Evolutionary conservation across 2,113 vertebrate species (phyloP), one percentile per base, ranked within the genome.

Genomic region (Ursus arctos): DNA sequence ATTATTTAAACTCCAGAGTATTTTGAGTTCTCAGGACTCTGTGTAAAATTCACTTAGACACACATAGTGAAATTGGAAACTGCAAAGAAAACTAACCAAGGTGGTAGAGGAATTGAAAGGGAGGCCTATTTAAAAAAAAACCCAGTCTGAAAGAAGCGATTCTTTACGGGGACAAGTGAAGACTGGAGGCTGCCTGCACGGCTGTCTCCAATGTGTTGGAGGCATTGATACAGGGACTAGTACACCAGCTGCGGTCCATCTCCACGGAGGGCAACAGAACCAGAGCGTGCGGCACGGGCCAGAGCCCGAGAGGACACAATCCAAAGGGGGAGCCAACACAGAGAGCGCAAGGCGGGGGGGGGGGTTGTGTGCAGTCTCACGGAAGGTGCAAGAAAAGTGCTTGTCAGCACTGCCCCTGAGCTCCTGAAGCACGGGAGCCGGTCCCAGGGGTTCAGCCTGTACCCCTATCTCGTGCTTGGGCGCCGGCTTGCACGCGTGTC

Each of bases 31-130:
- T 88, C 47, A 7, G 6, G 28, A 36, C 49, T 97, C 85, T 26
- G 47, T 72, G 4, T 95, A 85, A 85, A 91, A 88, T 77, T 96
- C 93, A 67, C 55, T 61, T 36, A 26, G 76, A 81, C 63, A 77
- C 61, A 81, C 53, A 63, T 28, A 51, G 40, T 72, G 87, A 97
- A 76, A 79, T 43, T 40, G 63, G 82, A 92, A 88, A 69, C 43
- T 74, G 53, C 59, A n/a, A 79, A 88, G 59, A 59, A 91, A 85
- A 94, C 26, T 24, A 79, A 76, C 65, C 59, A 22, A 36, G 43
- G 55, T 81, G 49, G 28, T 49, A 51, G 92, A 96, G 57, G 80
- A 87, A 81, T 53, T 74, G 57, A 65, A 88, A 89, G 63, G 67
- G 72, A 86, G 80, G 77, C 18, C 15, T 33, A 2, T n/a, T n/a